Evolutionary conservation across 1,140 invertebrate species (phyloP), one percentile per base, ranked within the genome.

Genomic region (Chlorops oryzae): DNA sequence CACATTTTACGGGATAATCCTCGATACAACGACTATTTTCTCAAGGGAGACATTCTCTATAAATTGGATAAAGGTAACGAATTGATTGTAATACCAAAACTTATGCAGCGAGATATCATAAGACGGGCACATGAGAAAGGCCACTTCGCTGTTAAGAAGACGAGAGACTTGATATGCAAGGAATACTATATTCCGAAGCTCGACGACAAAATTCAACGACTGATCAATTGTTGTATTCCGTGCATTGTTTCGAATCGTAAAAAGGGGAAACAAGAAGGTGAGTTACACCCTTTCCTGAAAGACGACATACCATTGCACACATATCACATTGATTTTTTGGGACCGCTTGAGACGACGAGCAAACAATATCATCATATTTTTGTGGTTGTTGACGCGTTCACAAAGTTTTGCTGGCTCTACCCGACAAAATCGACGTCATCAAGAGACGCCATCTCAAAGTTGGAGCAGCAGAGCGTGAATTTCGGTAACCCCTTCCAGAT

Each of bases 161-260:
- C 62, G 1, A 59, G 65, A 53, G 66, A 69, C 15, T 22, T 64
- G 5, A 59, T 75, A 2, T 56, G 47, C 17, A 59, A 60, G 56
- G 65, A 76, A 12, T 75, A 63, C 56, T 75, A 52, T 41, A 66
- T 76, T 34, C 45, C 61, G 4, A 63, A 72, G 3, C 9, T 74
- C 24, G 32, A 52, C 23, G 46, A 53, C 2, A 74, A 70, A 43
- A 59, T 73, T 3, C 50, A 63, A 49, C 52, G 59, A 25, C 20
- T 61, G 2, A 59, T 74, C 6, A 10, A 39, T 0, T 65, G 59
- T 32, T 74, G 73, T 50, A 41, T 73, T 5, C 35, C 44, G 13
- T 73, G 73, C 37, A 54, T 73, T 27, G 43, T 70, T 9, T 45
- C 41, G 9, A 48, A 51, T 27, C 34, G 48, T 25, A 71, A 69